Evolutionary conservation across 2,888 invertebrate genomes (phyloP), one percentile per base, ranked within the genome.

Genomic region (Diaphora mendica): DNA sequence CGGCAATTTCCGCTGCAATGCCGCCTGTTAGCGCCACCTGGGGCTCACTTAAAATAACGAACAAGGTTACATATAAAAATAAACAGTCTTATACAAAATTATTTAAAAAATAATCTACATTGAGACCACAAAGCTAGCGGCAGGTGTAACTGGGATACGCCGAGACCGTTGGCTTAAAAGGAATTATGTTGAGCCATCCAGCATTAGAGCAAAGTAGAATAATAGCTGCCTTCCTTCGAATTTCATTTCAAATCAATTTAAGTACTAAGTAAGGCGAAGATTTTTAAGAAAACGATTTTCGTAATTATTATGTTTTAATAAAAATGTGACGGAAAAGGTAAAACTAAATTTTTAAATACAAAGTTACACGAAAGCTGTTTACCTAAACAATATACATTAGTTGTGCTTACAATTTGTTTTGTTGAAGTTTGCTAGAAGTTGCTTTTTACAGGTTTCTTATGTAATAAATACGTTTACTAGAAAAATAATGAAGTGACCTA

Each of bases 1-100:
- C 88, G 88, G 90, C 90, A 93, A 93, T 93, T 91, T 93, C 93
- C 93, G 91, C 79, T 90, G 88, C 91, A 90, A 73, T 72, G 74
- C 87, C 83, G 88, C 87, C 89, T 88, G 90, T 92, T 91, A 91
- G 83, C 89, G 82, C 85, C 92, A 92, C 92, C 92, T 91, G 93
- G 82, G 88, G 88, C 86, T 83, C 87, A 87, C 85, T 88, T 88
- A 88, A 87, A 89, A 90, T 89, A 88, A 88, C 87, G 85, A 86
- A 86, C 78, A 79, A 83, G 83, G 74, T 80, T 79, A 84, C 78
- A 80, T 79, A 78, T 74, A 81, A 81, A 77, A 80, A 80, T 74
- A 81, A 77, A 74, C 79, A 78, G 64, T 77, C 42, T 74, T 82
- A 73, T 77, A 86, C 81, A 85, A 85, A 88, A 89, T 85, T 79